These are phyloP conservation scores for Stichodactyla helianthus DNA, from an alignment of 64 coral and sea anemone species.

Conservation along the genomic window DNA sequence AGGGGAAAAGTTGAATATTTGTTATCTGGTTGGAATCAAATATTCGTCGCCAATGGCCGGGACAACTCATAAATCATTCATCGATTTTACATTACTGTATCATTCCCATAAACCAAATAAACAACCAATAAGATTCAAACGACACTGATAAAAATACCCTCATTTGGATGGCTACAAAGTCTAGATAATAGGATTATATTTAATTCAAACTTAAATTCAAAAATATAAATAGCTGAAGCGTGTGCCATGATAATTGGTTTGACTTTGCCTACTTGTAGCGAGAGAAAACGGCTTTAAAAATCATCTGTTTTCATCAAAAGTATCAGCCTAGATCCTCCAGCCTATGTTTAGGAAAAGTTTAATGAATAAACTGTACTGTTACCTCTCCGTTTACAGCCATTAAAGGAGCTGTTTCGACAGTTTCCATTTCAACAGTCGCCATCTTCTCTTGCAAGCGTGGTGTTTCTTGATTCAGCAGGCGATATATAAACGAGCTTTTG, in stretches of 20 bases:
- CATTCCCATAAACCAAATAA: not conserved
- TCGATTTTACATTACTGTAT: not conserved
- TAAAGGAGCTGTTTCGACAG: not conserved
- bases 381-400: slow-evolving; percentile 17
- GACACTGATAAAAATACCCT: not conserved
- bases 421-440: not conserved
- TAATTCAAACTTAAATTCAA: not conserved
- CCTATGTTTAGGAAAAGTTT: not conserved
- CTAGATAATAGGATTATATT: not conserved
- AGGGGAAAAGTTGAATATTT: not conserved
- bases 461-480: not conserved
- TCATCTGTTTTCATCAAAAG: not conserved
- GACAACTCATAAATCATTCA: not conserved
- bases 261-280: not conserved
- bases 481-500: not conserved
- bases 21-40: not conserved
- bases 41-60: not conserved
- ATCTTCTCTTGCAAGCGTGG: slow-evolving; percentile 30
- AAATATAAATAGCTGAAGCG: not conserved
- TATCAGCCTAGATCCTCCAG: not conserved
- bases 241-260: not conserved
- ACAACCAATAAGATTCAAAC: not conserved
- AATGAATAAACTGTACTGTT: not conserved
- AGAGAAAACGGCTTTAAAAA: not conserved
- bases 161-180: not conserved